A percentile compares a stretch with the other conserved stretches of the same genome.
These are phyloP conservation scores for Lamellibrachia columna DNA, from an alignment of 2,888 invertebrate species.

Conservation along the genomic window DNA sequence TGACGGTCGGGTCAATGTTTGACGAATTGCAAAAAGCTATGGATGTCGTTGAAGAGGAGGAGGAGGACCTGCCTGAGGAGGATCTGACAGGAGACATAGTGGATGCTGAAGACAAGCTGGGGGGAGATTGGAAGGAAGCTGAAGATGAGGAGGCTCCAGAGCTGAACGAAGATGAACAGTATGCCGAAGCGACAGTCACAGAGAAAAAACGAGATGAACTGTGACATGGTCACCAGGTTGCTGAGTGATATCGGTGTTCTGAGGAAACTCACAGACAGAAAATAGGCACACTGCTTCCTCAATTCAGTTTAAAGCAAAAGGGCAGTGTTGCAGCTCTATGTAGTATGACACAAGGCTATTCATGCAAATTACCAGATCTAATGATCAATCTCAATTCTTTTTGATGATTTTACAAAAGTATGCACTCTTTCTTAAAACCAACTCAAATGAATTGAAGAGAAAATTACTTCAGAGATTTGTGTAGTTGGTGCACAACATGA, in stretches of 20 bases:
- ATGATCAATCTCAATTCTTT: too few species aligned
- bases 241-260: not conserved
- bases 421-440: too few species aligned
- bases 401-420: too few species aligned
- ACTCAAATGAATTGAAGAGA: too few species aligned
- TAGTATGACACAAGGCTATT: too few species aligned
- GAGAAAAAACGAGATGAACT: not conserved
- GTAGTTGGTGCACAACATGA: too few species aligned
- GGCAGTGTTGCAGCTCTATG: too few species aligned
- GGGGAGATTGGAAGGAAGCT: not conserved
- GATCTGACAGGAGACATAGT: not conserved
- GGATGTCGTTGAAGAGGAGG: not conserved
- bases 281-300: not conserved
- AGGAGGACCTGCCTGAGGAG: not conserved
- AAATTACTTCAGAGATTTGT: too few species aligned
- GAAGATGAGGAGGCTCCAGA: not conserved
- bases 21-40: not conserved
- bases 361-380: too few species aligned
- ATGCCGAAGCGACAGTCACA: not conserved
- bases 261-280: not conserved
- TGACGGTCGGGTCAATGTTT: not conserved
- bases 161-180: not conserved
- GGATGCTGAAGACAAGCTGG: not conserved
- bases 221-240: not conserved
- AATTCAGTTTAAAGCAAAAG: too few species aligned